Percentiles rank a stretch among this genome's conserved stretches.
Evolutionary conservation across 64 coral and sea anemone species (phyloP).

Genomic region (Exaiptasia diaphana): DNA sequence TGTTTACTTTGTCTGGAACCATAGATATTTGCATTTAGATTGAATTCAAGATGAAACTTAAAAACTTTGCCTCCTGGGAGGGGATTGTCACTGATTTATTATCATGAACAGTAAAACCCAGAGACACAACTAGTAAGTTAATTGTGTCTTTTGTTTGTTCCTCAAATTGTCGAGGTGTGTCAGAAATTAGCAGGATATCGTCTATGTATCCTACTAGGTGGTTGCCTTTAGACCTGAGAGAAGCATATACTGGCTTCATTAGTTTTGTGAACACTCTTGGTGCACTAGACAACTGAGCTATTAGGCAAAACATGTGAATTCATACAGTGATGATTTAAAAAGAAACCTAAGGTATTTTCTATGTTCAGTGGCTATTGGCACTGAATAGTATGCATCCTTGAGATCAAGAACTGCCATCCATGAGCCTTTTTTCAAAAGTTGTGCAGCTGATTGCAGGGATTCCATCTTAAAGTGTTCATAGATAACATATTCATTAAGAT

Average conservation of each 20-base stretch:
- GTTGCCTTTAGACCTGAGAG: constrained; percentile 9
- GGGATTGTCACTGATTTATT: constrained; percentile 30
- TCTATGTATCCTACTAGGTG: constrained; percentile 39
- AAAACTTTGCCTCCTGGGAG: constrained; percentile 21
- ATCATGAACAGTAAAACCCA: constrained; percentile 39
- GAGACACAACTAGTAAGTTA: constrained; percentile 8
- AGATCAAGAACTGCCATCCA: constrained; percentile 51
- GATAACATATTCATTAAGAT: constrained; percentile 44
- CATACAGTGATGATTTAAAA: constrained; percentile 21
- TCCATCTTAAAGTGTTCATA: constrained; percentile 71
- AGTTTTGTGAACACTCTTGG: constrained; percentile 57
- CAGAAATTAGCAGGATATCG: constrained; percentile 27
- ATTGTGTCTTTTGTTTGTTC: neutral
- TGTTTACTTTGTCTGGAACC: constrained; percentile 22
- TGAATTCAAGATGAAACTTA: constrained; percentile 31
- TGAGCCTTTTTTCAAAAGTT: constrained; percentile 31
- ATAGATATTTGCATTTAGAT: constrained; percentile 20
- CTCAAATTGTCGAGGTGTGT: neutral
- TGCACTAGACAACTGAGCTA: constrained; percentile 39
- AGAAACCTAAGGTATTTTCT: constrained; percentile 46
- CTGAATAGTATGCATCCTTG: constrained; percentile 56
- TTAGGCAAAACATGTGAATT: constrained; percentile 40
- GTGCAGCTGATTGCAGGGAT: constrained; percentile 7
- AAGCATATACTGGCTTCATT: constrained; percentile 42
- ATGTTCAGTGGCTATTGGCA: neutral